Evolutionary conservation across 2,888 invertebrate genomes (phyloP).

Genomic region (Oxycera nigricornis): DNA sequence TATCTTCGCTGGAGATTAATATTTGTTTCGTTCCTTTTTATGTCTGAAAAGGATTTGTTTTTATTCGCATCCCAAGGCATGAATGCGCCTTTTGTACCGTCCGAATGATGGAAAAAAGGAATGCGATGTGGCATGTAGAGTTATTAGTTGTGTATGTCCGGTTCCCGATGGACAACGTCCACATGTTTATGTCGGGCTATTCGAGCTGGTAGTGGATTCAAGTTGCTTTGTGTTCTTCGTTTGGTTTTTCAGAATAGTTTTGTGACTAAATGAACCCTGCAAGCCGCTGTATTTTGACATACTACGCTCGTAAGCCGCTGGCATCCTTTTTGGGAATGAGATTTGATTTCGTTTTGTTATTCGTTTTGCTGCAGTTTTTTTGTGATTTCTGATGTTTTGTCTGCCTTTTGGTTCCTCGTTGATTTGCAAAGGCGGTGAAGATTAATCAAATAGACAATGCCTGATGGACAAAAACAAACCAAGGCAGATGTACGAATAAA

Average conservation of each 20-base stretch:
- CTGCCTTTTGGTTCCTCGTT: background rate
- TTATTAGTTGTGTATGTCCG: constrained; percentile 7
- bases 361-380: constrained; percentile 7
- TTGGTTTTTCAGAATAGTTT: background rate
- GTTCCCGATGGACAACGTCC: constrained; percentile 4
- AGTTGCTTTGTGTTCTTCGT: background rate
- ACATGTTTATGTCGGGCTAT: background rate
- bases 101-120: constrained; percentile 5
- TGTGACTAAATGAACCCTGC: no score
- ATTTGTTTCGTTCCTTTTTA: background rate
- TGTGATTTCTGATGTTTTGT: constrained; percentile 11
- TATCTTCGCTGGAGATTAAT: constrained; percentile 35
- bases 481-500: constrained; percentile 9
- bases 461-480: constrained; percentile 21
- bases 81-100: constrained; percentile 16
- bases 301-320: constrained; percentile 6
- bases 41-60: constrained; percentile 19
- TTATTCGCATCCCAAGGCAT: background rate
- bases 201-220: no score
- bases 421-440: no score
- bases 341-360: constrained; percentile 20
- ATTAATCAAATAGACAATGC: no score
- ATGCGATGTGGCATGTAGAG: background rate
- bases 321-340: constrained; percentile 21
- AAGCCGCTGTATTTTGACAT: constrained; percentile 8